Percentiles rank a stretch among this genome's conserved stretches.
Evolutionary conservation across 2,888 invertebrate species (phyloP).

Genomic region (Heterodera filipjevi): DNA sequence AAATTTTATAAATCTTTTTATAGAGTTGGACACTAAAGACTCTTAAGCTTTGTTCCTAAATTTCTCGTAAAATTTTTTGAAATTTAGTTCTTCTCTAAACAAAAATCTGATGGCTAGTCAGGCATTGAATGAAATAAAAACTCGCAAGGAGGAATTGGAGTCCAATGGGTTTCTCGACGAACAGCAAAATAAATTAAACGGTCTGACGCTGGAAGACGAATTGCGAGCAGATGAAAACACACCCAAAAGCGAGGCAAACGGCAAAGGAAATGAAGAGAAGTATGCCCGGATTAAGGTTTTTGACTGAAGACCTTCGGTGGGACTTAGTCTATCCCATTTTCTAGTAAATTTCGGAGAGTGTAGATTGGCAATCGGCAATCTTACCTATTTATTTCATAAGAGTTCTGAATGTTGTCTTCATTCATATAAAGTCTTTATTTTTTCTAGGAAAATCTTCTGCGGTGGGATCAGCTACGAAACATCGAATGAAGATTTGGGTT

Average conservation of each 20-base stretch:
- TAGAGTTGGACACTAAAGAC: too few species aligned
- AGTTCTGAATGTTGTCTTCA: too few species aligned
- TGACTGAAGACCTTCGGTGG: too few species aligned
- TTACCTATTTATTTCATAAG: too few species aligned
- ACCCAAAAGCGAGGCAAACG: constrained; percentile 22
- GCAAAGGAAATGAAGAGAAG: constrained; percentile 43
- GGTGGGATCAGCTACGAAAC: constrained; percentile 65
- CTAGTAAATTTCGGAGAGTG: too few species aligned
- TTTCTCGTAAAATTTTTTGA: too few species aligned
- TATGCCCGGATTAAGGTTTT: constrained; percentile 19
- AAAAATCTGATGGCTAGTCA: not conserved
- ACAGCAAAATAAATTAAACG: not conserved
- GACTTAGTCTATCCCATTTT: too few species aligned
- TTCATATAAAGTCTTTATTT: too few species aligned
- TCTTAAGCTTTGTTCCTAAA: too few species aligned
- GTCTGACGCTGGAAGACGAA: not conserved
- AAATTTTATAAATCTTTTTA: too few species aligned
- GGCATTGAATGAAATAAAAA: not conserved
- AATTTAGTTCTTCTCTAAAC: not conserved
- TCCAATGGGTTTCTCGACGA: not conserved
- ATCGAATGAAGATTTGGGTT: constrained; percentile 60
- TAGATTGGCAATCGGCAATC: too few species aligned
- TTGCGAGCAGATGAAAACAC: constrained; percentile 9
- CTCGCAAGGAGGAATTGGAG: not conserved
- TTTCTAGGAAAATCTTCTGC: constrained; percentile 65